Evolutionary conservation across 2,888 invertebrate species (phyloP).

Genomic region (Eulithis prunata): DNA sequence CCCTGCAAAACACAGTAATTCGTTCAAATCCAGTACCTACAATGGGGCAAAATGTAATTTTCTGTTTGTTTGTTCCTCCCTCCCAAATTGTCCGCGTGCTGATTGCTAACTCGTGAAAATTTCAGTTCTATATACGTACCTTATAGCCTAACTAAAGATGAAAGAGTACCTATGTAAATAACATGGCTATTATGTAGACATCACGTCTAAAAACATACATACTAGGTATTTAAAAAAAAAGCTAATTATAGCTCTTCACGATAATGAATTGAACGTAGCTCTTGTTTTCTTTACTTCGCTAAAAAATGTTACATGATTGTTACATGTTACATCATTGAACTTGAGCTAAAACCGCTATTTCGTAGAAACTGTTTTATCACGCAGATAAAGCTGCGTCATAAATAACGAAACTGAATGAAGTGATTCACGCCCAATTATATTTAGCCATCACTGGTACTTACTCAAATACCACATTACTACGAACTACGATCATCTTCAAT

Average conservation of each 20-base stretch:
- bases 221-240: too few relatives aligned
- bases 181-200: too few relatives aligned
- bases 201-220: too few relatives aligned
- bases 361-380: constrained; percentile 56
- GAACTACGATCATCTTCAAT: constrained; percentile 61
- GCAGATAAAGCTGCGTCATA: constrained; percentile 67
- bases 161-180: too few relatives aligned
- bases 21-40: background rate
- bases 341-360: constrained; percentile 39
- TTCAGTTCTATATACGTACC: constrained; percentile 7
- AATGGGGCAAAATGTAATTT: constrained; percentile 1
- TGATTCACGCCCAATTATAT: constrained; percentile 75
- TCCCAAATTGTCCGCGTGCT: background rate
- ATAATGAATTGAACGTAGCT: too few relatives aligned
- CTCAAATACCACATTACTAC: constrained; percentile 74
- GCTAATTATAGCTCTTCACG: too few relatives aligned
- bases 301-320: background rate
- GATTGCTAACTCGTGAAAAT: constrained; percentile 8
- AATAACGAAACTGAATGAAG: constrained; percentile 65
- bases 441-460: constrained; percentile 54
- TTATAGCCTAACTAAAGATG: background rate
- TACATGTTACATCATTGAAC: constrained; percentile 15
- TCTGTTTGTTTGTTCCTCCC: constrained; percentile 4
- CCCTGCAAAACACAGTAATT: background rate
- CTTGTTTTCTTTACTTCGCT: too few relatives aligned